Conservation (phyloP, 2,113 vertebrate genomes). For the Pelodiscus sinensis region DNA sequence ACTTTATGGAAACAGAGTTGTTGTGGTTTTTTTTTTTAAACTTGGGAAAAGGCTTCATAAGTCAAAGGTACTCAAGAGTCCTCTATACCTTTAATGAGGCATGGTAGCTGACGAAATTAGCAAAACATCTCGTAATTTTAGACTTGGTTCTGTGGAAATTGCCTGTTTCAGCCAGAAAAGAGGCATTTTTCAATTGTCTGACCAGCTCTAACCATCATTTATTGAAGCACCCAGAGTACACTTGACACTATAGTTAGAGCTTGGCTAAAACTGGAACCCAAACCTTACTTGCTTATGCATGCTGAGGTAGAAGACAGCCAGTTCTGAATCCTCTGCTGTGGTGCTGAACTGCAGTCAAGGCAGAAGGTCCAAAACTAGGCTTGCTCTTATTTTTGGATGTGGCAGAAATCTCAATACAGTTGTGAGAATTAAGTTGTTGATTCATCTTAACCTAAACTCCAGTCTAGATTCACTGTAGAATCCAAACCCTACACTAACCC, state of each 20-base stretch:
- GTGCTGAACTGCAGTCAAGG: background rate
- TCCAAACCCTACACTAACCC: background rate
- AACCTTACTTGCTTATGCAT: no score
- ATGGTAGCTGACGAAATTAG: background rate
- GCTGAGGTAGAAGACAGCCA: background rate
- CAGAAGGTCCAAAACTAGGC: background rate
- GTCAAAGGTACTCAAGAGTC: background rate
- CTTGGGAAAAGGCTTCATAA: background rate
- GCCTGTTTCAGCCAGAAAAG: background rate
- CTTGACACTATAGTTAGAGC: background rate
- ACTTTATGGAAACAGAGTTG: background rate
- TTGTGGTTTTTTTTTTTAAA: background rate
- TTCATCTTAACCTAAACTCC: background rate
- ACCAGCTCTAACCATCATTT: background rate
- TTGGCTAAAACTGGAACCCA: background rate
- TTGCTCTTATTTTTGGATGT: background rate
- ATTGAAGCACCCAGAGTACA: background rate
- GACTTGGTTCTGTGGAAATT: background rate
- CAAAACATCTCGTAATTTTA: background rate
- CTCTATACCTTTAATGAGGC: background rate
- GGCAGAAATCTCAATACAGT: background rate
- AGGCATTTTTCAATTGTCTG: background rate
- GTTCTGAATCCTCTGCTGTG: background rate
- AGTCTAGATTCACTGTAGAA: background rate
- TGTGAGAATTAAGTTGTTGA: background rate